Evolutionary conservation across 2,888 invertebrate genomes (phyloP).

Genomic region (Drosophila imparisetae): DNA sequence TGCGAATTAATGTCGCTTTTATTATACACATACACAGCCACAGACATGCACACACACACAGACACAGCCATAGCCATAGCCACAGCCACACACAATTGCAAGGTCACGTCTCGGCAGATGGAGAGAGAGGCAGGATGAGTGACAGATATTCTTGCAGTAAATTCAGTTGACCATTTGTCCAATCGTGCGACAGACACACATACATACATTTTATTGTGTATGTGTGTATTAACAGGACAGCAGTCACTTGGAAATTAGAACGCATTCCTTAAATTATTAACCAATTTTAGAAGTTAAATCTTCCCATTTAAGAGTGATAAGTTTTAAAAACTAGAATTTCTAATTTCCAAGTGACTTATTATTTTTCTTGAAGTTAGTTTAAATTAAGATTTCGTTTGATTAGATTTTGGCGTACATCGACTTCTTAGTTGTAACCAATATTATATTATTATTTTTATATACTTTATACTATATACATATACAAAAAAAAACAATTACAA

Average conservation of each 20-base stretch:
- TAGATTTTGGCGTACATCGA: slow-evolving; percentile 21
- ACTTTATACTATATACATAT: slow-evolving; percentile 20
- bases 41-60: slow-evolving; percentile 11
- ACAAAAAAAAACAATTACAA: slow-evolving; percentile 14
- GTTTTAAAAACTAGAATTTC: background rate
- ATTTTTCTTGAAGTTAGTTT: slow-evolving; percentile 13
- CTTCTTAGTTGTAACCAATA: slow-evolving; percentile 20
- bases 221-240: background rate
- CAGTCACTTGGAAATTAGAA: background rate
- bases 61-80: slow-evolving; percentile 8
- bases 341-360: background rate
- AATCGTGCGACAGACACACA: slow-evolving; percentile 25
- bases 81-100: slow-evolving; percentile 27
- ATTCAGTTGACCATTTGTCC: slow-evolving; percentile 47
- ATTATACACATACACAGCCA: slow-evolving; percentile 24
- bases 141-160: slow-evolving; percentile 24
- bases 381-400: slow-evolving; percentile 13
- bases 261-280: background rate
- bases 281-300: background rate
- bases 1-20: slow-evolving; percentile 40
- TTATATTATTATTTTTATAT: slow-evolving; percentile 22
- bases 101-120: slow-evolving; percentile 22
- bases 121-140: slow-evolving; percentile 3
- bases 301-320: background rate
- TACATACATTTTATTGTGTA: background rate